phyloP scores from a whole-genome alignment of 30 jellyfish, hydroid and myxozoan species.

The Hydractinia symbiolongicarpus region DNA sequence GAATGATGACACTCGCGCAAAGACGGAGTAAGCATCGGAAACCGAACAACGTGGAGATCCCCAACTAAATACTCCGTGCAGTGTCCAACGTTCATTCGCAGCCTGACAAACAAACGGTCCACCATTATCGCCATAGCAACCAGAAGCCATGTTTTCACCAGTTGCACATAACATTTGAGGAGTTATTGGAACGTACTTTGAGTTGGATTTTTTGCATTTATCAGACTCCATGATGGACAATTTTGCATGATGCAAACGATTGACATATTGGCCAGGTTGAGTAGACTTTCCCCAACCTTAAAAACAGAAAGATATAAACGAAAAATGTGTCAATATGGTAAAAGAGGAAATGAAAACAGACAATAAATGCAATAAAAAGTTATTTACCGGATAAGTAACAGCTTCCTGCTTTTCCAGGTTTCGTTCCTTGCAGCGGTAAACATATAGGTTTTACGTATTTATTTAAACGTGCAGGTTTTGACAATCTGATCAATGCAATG shows the following conservation, averaged over 20 bases:
- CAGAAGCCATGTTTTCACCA: not conserved
- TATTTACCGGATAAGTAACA: too few species aligned
- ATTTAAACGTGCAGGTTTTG: too few species aligned
- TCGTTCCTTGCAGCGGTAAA: too few species aligned
- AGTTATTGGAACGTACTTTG: conserved; percentile 1
- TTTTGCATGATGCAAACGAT: not conserved
- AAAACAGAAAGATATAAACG: too few species aligned
- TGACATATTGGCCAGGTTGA: too few species aligned
- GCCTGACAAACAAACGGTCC: conserved; percentile 17
- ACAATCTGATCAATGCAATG: too few species aligned
- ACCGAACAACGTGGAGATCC: not conserved
- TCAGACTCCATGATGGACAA: not conserved
- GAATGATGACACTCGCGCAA: not conserved
- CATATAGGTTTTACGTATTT: too few species aligned
- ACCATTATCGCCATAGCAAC: conserved; percentile 9
- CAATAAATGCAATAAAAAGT: too few species aligned
- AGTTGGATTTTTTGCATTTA: not conserved
- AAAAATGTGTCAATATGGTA: too few species aligned
- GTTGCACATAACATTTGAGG: conserved; percentile 3
- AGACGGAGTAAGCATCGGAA: not conserved
- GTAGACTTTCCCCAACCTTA: too few species aligned
- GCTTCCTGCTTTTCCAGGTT: too few species aligned
- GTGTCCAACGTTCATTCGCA: not conserved
- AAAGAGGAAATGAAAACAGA: too few species aligned
- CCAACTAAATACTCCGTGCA: conserved; percentile 7